phyloP scores from a whole-genome alignment of 2,113 vertebrate species.

The Leucopsar rothschildi region DNA sequence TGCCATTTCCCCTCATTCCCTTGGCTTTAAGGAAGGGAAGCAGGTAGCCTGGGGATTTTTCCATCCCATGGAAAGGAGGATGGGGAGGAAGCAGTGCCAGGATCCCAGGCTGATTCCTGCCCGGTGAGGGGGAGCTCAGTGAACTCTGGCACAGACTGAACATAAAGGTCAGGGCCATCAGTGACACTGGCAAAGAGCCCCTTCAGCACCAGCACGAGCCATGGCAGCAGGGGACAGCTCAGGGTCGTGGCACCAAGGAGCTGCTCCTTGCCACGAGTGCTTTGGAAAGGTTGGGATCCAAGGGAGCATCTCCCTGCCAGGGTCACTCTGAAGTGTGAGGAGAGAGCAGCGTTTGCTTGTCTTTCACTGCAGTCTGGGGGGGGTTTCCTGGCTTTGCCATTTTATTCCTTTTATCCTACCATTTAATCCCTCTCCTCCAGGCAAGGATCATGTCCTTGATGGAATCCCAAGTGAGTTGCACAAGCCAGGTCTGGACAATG shows the following conservation, averaged over 20 bases:
- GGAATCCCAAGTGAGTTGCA: background rate
- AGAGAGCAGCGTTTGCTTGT: background rate
- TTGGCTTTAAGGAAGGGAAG: background rate
- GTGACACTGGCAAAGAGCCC: background rate
- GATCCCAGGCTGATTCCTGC: background rate
- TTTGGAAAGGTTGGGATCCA: background rate
- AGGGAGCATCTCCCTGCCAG: background rate
- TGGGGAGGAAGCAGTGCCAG: background rate
- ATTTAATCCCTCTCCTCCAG: background rate
- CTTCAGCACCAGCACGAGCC: background rate
- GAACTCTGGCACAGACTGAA: background rate
- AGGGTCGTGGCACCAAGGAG: background rate
- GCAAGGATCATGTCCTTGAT: background rate
- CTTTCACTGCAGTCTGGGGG: background rate
- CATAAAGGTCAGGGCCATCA: constrained; percentile 34
- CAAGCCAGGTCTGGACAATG: background rate
- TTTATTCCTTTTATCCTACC: background rate
- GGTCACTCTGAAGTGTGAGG: background rate
- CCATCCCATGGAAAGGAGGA: background rate
- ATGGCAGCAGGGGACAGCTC: background rate
- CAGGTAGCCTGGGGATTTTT: background rate
- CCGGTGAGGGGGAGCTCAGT: background rate
- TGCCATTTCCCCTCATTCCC: background rate
- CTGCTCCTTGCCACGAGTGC: background rate
- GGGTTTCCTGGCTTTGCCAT: background rate